phyloP scores from a whole-genome alignment of 2,888 invertebrate species.

The Carabus problematicus region DNA sequence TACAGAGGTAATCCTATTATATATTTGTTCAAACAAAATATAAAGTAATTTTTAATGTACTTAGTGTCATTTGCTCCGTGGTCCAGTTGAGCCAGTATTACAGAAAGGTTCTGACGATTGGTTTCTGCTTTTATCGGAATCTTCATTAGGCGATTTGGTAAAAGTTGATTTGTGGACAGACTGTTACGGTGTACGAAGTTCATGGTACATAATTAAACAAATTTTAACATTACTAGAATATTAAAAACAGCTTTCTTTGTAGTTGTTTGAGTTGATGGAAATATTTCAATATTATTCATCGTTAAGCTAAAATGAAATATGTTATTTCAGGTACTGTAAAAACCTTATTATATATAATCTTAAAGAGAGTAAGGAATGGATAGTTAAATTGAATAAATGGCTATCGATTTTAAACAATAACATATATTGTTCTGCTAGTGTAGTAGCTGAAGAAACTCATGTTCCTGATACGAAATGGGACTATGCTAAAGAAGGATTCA shows the following conservation, averaged over 20 bases:
- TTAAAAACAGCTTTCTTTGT: too few relatives aligned
- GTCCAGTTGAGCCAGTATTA: slow-evolving; percentile 18
- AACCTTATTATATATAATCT: slow-evolving; percentile 19
- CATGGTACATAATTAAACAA: slow-evolving; percentile 28
- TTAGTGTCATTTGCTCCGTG: slow-evolving; percentile 33
- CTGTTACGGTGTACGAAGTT: slow-evolving; percentile 26
- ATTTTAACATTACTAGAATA: too few relatives aligned
- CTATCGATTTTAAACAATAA: slow-evolving; percentile 30
- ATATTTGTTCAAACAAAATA: background rate
- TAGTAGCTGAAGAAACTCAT: background rate
- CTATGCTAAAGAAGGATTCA: slow-evolving; percentile 3
- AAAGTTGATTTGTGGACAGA: slow-evolving; percentile 32
- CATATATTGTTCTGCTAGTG: background rate
- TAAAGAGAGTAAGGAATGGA: slow-evolving; percentile 12
- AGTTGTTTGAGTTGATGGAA: too few relatives aligned
- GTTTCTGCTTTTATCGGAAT: slow-evolving; percentile 22
- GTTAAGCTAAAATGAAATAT: slow-evolving; percentile 5
- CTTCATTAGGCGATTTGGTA: slow-evolving; percentile 19
- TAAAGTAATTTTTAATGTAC: background rate
- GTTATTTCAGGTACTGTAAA: slow-evolving; percentile 23
- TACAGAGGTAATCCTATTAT: slow-evolving; percentile 12
- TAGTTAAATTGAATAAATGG: slow-evolving; percentile 31
- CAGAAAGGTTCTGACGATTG: slow-evolving; percentile 26
- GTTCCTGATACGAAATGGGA: slow-evolving; percentile 20
- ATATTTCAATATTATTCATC: background rate